Evolutionary conservation across 2,888 invertebrate species (phyloP).

Genomic region (Drosophila borealis): DNA sequence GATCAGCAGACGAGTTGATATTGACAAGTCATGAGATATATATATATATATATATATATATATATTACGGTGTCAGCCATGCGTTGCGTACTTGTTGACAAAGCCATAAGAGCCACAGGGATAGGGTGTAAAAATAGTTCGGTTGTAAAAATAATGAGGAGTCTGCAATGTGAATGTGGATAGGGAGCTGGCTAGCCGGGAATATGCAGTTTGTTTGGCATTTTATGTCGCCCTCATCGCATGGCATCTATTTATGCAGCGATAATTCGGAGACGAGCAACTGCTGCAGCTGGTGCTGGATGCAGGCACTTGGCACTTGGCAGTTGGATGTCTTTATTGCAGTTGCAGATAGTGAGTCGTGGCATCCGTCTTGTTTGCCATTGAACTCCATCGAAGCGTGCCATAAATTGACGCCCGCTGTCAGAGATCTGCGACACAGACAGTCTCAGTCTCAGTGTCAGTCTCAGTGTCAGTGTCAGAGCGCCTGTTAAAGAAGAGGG

Average conservation of each 20-base stretch:
- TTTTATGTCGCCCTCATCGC: conserved; percentile 34
- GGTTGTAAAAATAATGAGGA: conserved; percentile 54
- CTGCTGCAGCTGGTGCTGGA: conserved; percentile 33
- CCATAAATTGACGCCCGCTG: conserved; percentile 78
- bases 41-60: no score
- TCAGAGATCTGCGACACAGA: conserved; percentile 48
- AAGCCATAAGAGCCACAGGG: no score
- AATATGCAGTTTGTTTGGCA: neutral
- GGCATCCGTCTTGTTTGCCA: conserved; percentile 52
- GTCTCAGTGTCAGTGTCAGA: neutral
- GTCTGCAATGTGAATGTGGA: conserved; percentile 19
- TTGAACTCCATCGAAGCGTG: conserved; percentile 78
- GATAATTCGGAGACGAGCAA: conserved; percentile 68
- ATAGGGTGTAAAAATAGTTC: neutral
- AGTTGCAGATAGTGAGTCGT: conserved; percentile 26
- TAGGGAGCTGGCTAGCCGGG: neutral
- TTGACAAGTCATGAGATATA: no score
- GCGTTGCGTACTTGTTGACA: no score
- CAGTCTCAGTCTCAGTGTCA: conserved; percentile 27
- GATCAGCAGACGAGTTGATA: no score
- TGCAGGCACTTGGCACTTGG: conserved; percentile 13
- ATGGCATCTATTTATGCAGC: conserved; percentile 65
- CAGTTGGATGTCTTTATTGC: conserved; percentile 66
- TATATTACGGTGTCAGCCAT: no score
- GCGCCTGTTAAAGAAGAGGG: neutral